Percentiles rank a stretch among this genome's conserved stretches.
Conservation (phyloP, 2,888 invertebrate species). For the Platycheirus rosarum region DNA sequence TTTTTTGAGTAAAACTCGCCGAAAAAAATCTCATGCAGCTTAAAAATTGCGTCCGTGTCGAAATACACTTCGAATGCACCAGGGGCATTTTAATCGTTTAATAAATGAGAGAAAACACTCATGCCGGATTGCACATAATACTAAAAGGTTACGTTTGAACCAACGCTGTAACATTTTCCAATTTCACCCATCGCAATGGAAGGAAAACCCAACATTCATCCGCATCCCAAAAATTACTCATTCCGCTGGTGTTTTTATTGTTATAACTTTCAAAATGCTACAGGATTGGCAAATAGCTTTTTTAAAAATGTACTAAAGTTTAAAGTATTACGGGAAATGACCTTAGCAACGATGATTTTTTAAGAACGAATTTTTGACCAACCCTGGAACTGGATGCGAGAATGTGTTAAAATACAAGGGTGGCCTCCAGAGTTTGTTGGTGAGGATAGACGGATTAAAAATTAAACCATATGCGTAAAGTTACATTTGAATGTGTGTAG, state of each 20-base stretch:
- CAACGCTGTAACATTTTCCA: background rate
- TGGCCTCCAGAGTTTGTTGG: slow-evolving; percentile 1
- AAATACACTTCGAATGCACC: slow-evolving; percentile 34
- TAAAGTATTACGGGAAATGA: slow-evolving; percentile 50
- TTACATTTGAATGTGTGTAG: slow-evolving; percentile 11
- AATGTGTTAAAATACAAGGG: slow-evolving; percentile 36
- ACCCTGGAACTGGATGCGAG: background rate
- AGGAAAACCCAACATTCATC: background rate
- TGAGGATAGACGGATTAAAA: slow-evolving; percentile 50
- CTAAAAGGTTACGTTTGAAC: slow-evolving; percentile 60
- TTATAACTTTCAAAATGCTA: slow-evolving; percentile 36
- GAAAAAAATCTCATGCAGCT: slow-evolving; percentile 29
- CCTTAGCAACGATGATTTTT: slow-evolving; percentile 53
- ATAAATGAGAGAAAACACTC: slow-evolving; percentile 68
- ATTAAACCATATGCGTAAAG: slow-evolving; percentile 18
- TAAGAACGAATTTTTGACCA: background rate
- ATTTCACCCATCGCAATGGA: background rate
- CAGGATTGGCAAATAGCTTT: slow-evolving; percentile 59
- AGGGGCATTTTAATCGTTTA: slow-evolving; percentile 63
- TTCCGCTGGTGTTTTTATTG: slow-evolving; percentile 48
- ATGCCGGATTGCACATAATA: slow-evolving; percentile 65
- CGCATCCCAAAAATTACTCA: slow-evolving; percentile 26
- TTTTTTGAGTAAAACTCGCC: slow-evolving; percentile 7
- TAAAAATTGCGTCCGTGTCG: slow-evolving; percentile 26
- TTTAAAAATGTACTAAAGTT: slow-evolving; percentile 56